Evolutionary conservation across 35 echinoderm and acorn worm species (phyloP).

Genomic region (Apostichopus californicus): DNA sequence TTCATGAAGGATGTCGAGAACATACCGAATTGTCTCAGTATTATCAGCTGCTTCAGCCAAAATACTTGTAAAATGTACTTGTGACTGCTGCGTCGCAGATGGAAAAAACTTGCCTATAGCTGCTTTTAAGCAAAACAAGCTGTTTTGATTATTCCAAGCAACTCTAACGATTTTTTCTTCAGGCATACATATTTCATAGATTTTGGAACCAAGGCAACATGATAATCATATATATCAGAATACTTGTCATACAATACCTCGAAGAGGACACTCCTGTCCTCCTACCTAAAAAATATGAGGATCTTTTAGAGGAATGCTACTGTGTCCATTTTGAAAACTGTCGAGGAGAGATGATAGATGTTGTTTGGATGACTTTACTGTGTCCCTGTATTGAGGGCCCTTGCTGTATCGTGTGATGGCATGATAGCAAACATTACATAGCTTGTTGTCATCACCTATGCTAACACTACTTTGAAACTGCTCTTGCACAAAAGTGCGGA

Average conservation of each 20-base stretch:
- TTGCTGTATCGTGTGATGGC: conserved; percentile 24
- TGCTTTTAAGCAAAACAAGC: background rate
- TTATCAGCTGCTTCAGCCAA: no score
- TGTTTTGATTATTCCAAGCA: background rate
- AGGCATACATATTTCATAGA: background rate
- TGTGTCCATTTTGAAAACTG: background rate
- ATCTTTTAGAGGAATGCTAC: background rate
- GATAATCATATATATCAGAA: no score
- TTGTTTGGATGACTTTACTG: background rate
- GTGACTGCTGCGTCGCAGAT: background rate
- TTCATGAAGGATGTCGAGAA: no score
- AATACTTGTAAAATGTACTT: no score
- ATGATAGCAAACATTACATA: conserved; percentile 41
- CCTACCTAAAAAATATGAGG: no score
- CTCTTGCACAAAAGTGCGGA: conserved; percentile 5
- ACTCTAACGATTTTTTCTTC: background rate
- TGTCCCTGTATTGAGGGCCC: background rate
- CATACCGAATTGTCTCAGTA: no score
- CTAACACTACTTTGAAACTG: background rate
- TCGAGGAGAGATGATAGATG: conserved; percentile 8
- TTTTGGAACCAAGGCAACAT: background rate
- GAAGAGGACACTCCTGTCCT: no score
- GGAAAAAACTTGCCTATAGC: background rate
- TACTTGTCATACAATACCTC: no score
- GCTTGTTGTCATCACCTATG: background rate